Evolutionary conservation across 2,113 vertebrate species (phyloP), one percentile per base, ranked within the genome.

Genomic region (Ageneiosus marmoratus): DNA sequence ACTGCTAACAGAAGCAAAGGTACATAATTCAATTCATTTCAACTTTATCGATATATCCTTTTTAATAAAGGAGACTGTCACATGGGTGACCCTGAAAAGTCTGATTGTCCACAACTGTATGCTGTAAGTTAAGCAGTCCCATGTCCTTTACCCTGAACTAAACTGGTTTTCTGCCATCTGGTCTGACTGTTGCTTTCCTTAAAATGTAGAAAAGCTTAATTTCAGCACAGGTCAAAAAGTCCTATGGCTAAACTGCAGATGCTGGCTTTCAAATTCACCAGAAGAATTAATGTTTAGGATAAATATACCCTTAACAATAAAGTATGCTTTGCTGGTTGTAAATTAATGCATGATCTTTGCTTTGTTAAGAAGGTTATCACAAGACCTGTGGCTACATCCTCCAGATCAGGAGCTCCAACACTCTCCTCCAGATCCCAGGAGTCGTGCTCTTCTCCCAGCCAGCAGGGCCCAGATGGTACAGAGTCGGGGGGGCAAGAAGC

Each of bases 391-490:
- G 74, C 50, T 46, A 67, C 58, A 58, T 48, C 58, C 50, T 79
- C 53, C n/a, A 70, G 56, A 15, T 79, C 75, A 79, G 62, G 79
- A 63, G 34, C 24, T 56, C 56, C 69, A 76, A 51, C 51, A 13
- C 50, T 67, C 67, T 76, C 44, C 50, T 67, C 53, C 32, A 7
- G 22, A 8, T 88, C 87, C 87, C 80, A 53, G 20, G 72, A 60
- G 85, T 63, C 58, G 37, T 86, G 67, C 65, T 83, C 79, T 83
- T 84, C 85, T 79, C 41, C 53, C 58, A 12, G 77, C 70, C 83
- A 75, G 58, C 62, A 24, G 79, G 85, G 55, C 83, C 80, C 88
- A 90, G 86, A 88, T 88, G 88, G 87, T 73, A 70, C 53, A 70
- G 83, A 83, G 82, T 83, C 77, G 77, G 86, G 86, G 62, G 72